Conservation (phyloP, 2,113 vertebrate species). For the Corythornis madagascariensis region DNA sequence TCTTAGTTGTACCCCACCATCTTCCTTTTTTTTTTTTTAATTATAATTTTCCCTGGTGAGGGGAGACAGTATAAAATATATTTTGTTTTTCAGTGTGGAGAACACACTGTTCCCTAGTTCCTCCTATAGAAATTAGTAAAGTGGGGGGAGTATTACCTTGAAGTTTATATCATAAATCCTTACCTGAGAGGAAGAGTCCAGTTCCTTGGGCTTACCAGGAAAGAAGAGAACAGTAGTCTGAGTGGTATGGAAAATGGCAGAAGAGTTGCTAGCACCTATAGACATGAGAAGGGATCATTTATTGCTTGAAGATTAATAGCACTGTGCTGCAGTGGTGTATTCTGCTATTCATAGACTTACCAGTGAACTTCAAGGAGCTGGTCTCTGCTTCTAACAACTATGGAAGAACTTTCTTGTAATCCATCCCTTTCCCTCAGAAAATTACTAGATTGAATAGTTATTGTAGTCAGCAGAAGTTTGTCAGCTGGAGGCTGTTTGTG, state of each 20-base stretch:
- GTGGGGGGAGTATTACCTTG: background rate
- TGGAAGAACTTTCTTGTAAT: background rate
- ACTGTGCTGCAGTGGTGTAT: too few relatives aligned
- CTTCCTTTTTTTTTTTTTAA: background rate
- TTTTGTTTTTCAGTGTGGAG: background rate
- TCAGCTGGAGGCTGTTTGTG: background rate
- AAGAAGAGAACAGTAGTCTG: rapidly evolving
- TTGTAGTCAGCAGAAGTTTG: background rate
- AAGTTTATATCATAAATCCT: background rate
- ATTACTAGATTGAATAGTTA: background rate
- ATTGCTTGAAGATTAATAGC: background rate
- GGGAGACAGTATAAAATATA: background rate
- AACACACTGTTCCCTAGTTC: too few relatives aligned
- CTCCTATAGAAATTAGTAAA: background rate
- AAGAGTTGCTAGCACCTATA: background rate
- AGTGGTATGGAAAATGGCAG: background rate
- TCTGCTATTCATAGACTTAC: background rate
- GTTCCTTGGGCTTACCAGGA: background rate
- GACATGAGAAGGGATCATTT: background rate
- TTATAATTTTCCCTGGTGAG: background rate
- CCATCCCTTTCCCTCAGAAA: background rate
- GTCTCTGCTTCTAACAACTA: background rate
- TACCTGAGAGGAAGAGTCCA: background rate
- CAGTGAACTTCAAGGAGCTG: background rate
- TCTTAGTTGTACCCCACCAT: background rate